phyloP scores from a whole-genome alignment of 1,140 invertebrate species.

The Spodoptera frugiperda region DNA sequence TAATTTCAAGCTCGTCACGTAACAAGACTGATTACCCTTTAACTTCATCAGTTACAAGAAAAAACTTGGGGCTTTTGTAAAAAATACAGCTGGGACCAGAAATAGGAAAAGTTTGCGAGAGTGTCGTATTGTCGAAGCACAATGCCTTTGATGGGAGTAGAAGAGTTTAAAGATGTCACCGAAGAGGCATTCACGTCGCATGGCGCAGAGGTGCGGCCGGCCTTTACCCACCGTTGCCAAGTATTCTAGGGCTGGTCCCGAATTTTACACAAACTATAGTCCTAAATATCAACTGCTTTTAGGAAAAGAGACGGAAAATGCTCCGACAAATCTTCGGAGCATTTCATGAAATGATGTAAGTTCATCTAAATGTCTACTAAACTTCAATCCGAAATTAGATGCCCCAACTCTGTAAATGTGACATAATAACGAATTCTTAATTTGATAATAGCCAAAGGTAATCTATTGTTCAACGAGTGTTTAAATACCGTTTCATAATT shows the following conservation, averaged over 20 bases:
- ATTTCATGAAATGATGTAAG: too few relatives aligned
- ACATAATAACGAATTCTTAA: background rate
- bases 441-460: background rate
- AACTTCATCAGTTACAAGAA: constrained; percentile 30
- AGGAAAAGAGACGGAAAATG: too few relatives aligned
- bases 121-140: constrained; percentile 43
- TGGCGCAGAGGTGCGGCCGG: constrained; percentile 32
- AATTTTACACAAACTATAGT: too few relatives aligned
- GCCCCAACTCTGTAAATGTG: background rate
- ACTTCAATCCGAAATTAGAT: too few relatives aligned
- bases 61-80: constrained; percentile 9
- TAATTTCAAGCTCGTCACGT: background rate
- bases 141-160: constrained; percentile 28
- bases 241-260: constrained; percentile 21
- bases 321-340: too few relatives aligned
- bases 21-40: constrained; percentile 17
- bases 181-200: constrained; percentile 33
- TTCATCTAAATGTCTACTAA: background rate
- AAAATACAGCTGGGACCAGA: constrained; percentile 24
- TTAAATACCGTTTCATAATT: constrained; percentile 25
- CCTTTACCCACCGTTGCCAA: constrained; percentile 1
- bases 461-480: background rate
- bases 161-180: constrained; percentile 46
- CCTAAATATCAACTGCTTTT: too few relatives aligned
- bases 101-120: constrained; percentile 31